Evolutionary conservation across 2,888 invertebrate genomes (phyloP).

Genomic region (Agrochola lota): DNA sequence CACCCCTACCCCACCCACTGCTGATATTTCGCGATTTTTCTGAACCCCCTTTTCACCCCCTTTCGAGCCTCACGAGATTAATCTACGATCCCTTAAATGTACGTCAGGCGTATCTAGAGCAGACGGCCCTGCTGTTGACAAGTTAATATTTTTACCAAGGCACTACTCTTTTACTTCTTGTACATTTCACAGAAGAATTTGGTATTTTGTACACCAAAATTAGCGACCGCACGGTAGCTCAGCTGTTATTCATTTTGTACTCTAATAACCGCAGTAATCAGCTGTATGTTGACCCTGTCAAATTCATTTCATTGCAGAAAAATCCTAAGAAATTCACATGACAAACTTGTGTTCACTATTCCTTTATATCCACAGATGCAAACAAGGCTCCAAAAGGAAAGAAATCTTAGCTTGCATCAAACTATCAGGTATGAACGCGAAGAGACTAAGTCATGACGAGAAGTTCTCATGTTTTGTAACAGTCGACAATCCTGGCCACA

Average conservation of each 20-base stretch:
- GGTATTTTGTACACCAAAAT: no score
- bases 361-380: constrained; percentile 75
- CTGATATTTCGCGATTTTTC: no score
- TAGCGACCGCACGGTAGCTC: neutral
- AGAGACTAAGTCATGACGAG: constrained; percentile 83
- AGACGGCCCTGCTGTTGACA: no score
- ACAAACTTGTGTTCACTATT: neutral
- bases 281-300: no score
- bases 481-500: constrained; percentile 91
- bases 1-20: no score
- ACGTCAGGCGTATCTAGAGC: neutral
- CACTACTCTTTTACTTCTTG: neutral
- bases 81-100: no score
- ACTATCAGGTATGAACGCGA: constrained; percentile 85
- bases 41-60: no score
- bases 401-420: constrained; percentile 88
- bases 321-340: neutral
- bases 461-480: constrained; percentile 91
- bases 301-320: no score
- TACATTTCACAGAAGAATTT: neutral
- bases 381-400: constrained; percentile 83
- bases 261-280: neutral
- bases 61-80: no score
- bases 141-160: neutral
- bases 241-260: neutral